Evolutionary conservation across 2,113 vertebrate species (phyloP).

Genomic region (Bos taurus): ARS-UCD2.0 NC_037346.1:37411501-37412000

Average conservation of each 20-base stretch:
- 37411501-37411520: background rate
- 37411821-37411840: background rate
- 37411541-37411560: background rate
- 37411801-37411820: background rate
- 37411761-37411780: background rate
- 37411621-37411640: background rate
- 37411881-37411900: background rate
- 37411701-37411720: background rate
- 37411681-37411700: background rate
- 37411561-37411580: background rate
- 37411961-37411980: background rate
- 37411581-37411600: background rate
- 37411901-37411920: background rate
- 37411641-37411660: background rate
- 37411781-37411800: background rate
- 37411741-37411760: background rate
- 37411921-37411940: background rate
- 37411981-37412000: background rate
- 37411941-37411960: background rate
- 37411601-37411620: background rate
- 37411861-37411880: background rate
- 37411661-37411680: background rate
- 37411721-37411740: background rate
- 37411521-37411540: background rate
- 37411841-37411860: background rate